Conservation (phyloP, 1,140 invertebrate genomes). For the Anthonomus grandis region DNA sequence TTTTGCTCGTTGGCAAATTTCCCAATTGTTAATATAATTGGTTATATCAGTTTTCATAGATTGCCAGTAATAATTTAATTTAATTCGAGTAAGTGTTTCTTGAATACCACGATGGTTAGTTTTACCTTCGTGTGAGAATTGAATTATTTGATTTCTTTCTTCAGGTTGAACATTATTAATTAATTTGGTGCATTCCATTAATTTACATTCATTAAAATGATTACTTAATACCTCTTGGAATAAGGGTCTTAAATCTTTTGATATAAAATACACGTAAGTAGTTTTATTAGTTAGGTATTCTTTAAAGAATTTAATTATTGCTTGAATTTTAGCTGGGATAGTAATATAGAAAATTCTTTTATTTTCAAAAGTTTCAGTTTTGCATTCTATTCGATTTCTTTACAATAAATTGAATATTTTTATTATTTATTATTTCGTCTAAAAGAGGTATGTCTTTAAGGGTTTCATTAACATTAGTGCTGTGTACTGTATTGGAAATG, state of each 20-base stretch:
- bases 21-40: too few relatives aligned
- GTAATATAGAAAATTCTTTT: neutral
- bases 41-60: too few relatives aligned
- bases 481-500: neutral
- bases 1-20: too few relatives aligned
- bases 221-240: neutral
- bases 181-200: neutral
- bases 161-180: neutral
- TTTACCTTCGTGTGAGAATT: conserved; percentile 15
- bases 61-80: too few relatives aligned
- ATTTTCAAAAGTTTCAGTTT: neutral
- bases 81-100: too few relatives aligned
- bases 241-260: neutral
- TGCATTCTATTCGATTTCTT: neutral
- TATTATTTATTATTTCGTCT: neutral
- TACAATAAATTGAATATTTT: conserved; percentile 4
- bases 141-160: neutral
- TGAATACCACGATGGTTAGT: too few relatives aligned
- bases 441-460: neutral
- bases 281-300: neutral
- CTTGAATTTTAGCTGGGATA: neutral
- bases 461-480: neutral
- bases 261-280: neutral
- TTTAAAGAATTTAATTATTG: conserved; percentile 5
- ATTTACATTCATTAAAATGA: conserved; percentile 1